A percentile compares a stretch with the other conserved stretches of the same genome.
Evolutionary conservation across 2,797 vertebrate genomes (phyloP).

Genomic region (Rhinophrynus dorsalis): DNA sequence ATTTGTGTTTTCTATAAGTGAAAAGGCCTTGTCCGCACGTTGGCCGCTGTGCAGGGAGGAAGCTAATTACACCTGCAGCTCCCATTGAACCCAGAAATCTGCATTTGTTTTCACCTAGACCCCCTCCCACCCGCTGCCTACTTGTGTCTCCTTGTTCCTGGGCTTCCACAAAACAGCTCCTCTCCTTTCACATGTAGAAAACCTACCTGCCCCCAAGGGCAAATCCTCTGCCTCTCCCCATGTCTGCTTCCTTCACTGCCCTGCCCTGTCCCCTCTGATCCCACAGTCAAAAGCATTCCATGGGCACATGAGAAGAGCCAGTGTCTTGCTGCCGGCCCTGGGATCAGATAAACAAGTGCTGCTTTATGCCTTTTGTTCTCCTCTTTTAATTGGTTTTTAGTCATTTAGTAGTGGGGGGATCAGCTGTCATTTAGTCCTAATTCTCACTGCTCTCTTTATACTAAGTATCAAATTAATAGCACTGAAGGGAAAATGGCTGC

Average conservation of each 20-base stretch:
- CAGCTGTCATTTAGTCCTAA: no score
- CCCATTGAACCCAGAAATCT: neutral
- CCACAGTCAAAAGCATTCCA: slow-evolving; percentile 29
- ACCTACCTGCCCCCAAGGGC: slow-evolving; percentile 3
- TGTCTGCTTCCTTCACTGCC: slow-evolving; percentile 52
- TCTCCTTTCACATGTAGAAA: slow-evolving; percentile 11
- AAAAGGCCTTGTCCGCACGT: no score
- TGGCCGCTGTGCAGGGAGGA: neutral
- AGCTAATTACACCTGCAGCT: slow-evolving; percentile 15
- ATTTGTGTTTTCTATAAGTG: neutral
- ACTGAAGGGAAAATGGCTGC: no score
- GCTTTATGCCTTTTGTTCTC: no score
- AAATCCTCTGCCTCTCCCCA: slow-evolving; percentile 38
- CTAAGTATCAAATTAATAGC: no score
- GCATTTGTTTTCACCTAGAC: slow-evolving; percentile 19
- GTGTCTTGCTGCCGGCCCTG: no score
- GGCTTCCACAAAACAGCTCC: neutral
- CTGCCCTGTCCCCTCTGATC: slow-evolving; percentile 48
- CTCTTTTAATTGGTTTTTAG: no score
- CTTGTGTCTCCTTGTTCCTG: neutral
- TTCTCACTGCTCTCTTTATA: no score
- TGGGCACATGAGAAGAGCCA: no score
- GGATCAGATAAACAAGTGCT: no score
- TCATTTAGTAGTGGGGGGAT: no score
- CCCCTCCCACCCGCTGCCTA: neutral